phyloP scores from a whole-genome alignment of 2,113 vertebrate species.

The Paedocypris sp. region DNA sequence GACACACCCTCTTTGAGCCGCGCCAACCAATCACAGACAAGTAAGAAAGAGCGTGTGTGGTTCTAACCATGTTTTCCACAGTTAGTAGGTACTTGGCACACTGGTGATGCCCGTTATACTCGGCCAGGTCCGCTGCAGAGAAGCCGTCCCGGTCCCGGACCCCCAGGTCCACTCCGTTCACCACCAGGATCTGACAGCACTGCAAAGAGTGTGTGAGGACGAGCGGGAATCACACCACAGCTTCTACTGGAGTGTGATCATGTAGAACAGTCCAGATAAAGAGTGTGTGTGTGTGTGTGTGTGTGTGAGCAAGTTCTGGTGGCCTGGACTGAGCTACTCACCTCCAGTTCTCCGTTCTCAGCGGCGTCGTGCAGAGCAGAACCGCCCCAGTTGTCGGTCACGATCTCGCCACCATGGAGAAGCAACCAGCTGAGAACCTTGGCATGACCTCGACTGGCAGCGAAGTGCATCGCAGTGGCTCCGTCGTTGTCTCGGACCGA shows the following conservation, averaged over 20 bases:
- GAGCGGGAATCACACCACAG: too few relatives aligned
- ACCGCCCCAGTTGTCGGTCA: slow-evolving; percentile 77
- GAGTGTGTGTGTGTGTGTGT: too few relatives aligned
- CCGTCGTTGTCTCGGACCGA: slow-evolving; percentile 74
- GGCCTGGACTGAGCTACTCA: slow-evolving; percentile 33
- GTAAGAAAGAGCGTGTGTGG: too few relatives aligned
- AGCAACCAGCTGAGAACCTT: slow-evolving; percentile 97
- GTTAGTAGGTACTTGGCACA: slow-evolving; percentile 92
- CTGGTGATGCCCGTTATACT: slow-evolving; percentile 83
- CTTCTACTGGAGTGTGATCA: too few relatives aligned
- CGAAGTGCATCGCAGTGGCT: slow-evolving; percentile 92
- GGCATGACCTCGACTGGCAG: slow-evolving; percentile 84
- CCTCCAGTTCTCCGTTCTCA: slow-evolving; percentile 93
- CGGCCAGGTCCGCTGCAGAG: slow-evolving; percentile 81
- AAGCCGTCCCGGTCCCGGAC: slow-evolving; percentile 82
- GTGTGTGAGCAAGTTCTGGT: too few relatives aligned
- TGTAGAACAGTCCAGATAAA: too few relatives aligned
- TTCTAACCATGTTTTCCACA: slow-evolving; percentile 86
- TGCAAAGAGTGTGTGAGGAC: too few relatives aligned
- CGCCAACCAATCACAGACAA: too few relatives aligned
- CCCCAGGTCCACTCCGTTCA: slow-evolving; percentile 83
- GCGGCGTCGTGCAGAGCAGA: slow-evolving; percentile 86
- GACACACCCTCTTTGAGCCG: too few relatives aligned
- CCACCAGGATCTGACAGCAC: slow-evolving; percentile 97
- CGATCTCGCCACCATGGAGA: slow-evolving; percentile 87